These are phyloP conservation scores for Ectemnius cavifrons DNA, from an alignment of 2,888 invertebrate species.

Conservation along the genomic window DNA sequence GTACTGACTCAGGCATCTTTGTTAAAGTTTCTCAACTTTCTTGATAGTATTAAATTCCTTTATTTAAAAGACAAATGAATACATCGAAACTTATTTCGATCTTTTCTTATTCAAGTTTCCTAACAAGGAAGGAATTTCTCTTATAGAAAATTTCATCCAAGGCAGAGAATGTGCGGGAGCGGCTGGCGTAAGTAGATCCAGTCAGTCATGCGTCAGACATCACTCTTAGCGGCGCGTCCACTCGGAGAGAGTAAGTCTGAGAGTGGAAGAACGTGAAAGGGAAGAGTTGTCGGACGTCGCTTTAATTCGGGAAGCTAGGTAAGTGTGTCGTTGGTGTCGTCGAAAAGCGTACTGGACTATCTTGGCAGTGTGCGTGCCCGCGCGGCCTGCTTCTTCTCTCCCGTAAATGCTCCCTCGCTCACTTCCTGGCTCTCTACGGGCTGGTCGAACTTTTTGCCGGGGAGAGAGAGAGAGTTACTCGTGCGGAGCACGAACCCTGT, in stretches of 20 bases:
- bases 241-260: neutral
- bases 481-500: constrained; percentile 73
- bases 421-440: constrained; percentile 4
- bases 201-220: constrained; percentile 7
- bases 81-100: too few species aligned
- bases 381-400: too few species aligned
- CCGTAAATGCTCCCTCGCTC: too few species aligned
- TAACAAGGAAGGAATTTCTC: too few species aligned
- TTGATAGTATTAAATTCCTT: too few species aligned
- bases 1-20: too few species aligned
- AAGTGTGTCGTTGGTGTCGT: neutral
- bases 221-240: neutral
- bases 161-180: neutral
- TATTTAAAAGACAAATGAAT: too few species aligned
- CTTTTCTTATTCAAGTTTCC: too few species aligned
- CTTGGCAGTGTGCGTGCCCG: neutral
- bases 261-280: too few species aligned
- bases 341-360: neutral
- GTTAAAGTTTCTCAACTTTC: too few species aligned
- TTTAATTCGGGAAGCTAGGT: neutral
- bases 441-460: constrained; percentile 65
- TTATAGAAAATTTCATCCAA: too few species aligned
- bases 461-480: constrained; percentile 62
- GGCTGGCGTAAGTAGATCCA: neutral
- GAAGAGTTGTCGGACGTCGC: neutral